Evolutionary conservation across 2,113 vertebrate genomes (phyloP), one percentile per base, ranked within the genome.

Genomic region (Pelodiscus sinensis): DNA sequence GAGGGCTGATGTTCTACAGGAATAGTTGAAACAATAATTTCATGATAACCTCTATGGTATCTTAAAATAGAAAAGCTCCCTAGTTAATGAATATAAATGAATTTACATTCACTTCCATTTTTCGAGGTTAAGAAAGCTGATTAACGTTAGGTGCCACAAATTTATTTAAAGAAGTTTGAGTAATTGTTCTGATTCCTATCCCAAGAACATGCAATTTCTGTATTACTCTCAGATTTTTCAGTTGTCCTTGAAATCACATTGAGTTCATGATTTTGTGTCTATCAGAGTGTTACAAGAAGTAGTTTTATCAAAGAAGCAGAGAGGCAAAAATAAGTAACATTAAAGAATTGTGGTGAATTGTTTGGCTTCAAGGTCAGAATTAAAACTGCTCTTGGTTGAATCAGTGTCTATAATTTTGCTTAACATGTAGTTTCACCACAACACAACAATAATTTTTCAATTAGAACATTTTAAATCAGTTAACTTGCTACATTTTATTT

Each of bases 31-130:
- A 94, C 79, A 96, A 96, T 95, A 95, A 85, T 56, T 84, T 94
- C 65, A 91, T 88, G 90, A 94, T 95, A 97, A 94, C 91, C 86
- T 38, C 16, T 93, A 79, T 92, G 77, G 71, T 89, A 94, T 92
- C 92, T 88, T 90, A 90, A 96, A 97, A 96, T 96, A 96, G 94
- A 93, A 91, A 90, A 89, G 68, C 84, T 95, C 65, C 75, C 79
- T 95, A 84, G 86, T 91, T 96, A 97, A 97, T 96, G 96, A 96
- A 96, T 97, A 97, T 96, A 97, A 97, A 97, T 93, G 91, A 95
- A 97, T 89, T 93, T 97, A 95, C 92, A 96, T 96, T 97, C 96
- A 92, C 93, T 95, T 96, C 84, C 81, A 82, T 91, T 92, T 95
- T 95, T 97, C 86, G 87, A 96, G 94, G 90, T 96, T 96, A 95